Evolutionary conservation across 2,888 invertebrate genomes (phyloP), one percentile per base, ranked within the genome.

Genomic region (Odontomyia ornata): DNA sequence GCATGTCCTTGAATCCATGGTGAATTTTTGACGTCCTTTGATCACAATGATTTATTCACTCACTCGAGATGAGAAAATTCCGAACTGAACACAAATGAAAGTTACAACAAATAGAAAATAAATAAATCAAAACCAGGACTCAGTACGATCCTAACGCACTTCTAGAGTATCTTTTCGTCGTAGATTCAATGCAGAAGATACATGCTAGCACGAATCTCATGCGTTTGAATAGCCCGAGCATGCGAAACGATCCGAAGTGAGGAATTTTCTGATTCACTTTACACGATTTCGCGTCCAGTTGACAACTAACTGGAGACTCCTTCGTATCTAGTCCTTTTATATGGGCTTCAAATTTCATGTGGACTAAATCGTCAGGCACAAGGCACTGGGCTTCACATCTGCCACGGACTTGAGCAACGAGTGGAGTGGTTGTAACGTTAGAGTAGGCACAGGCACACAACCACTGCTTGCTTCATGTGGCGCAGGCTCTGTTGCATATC

Each of bases 1-100:
- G 52, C 60, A 75, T 43, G 62, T 75, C 28, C 75, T 43, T 57
- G 64, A n/a, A 75, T 75, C 64, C 75, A 75, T 75, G 5, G 3
- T 46, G 46, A 30, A 30, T n/a, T 9, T 64, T 30, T 64, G 30
- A 18, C 60, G 25, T 60, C 25, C 52, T 52, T 52, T 18, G 18
- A 52, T 52, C 52, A 52, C 15, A 15, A 52, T 52, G 18, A 52
- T 52, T 30, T 67, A 2, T 52, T 52, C 52, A 52, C 52, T 64
- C 0, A 18, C 36, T 4, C 52, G 52, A 52, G 15, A n/a, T 52
- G 52, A 52, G 5, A n/a, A 3, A 21, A 67, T 5, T n/a, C 56
- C 52, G n/a, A 69, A 46, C 30, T 9, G 11, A 23, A 36, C 27
- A 52, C 71, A 52, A 47, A 52, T 1, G n/a, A 71, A 71, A 15